Conservation (phyloP, 2,888 invertebrate species). For the Cheilosia urbana region DNA sequence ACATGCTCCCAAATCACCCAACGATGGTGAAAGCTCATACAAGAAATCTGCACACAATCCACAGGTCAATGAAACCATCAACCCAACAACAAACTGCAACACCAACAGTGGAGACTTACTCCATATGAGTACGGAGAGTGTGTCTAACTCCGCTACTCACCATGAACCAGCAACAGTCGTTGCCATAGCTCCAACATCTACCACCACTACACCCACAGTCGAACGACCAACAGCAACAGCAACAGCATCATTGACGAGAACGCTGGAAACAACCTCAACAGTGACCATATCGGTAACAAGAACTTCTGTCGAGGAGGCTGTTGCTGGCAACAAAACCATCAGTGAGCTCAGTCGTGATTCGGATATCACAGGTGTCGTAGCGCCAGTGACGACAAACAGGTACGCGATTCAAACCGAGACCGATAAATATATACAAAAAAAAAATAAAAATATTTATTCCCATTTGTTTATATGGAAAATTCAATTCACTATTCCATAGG, state of each 20-base stretch:
- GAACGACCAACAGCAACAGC: slow-evolving; percentile 74
- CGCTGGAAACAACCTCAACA: slow-evolving; percentile 66
- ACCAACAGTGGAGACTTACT: slow-evolving; percentile 78
- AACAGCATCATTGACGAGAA: slow-evolving; percentile 44
- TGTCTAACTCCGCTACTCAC: slow-evolving; percentile 61
- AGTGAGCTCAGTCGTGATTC: slow-evolving; percentile 82
- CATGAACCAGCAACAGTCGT: slow-evolving; percentile 65
- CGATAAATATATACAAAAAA: slow-evolving; percentile 5
- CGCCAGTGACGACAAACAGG: slow-evolving; percentile 81
- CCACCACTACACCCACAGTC: slow-evolving; percentile 61
- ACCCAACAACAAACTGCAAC: slow-evolving; percentile 70
- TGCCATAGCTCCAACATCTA: slow-evolving; percentile 59
- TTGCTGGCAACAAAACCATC: slow-evolving; percentile 78
- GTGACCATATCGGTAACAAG: slow-evolving; percentile 73
- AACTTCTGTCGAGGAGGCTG: slow-evolving; percentile 74
- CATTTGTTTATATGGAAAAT: slow-evolving; percentile 5
- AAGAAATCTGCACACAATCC: slow-evolving; percentile 69
- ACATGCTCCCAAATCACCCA: slow-evolving; percentile 72
- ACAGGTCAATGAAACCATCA: slow-evolving; percentile 74
- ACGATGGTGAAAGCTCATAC: slow-evolving; percentile 70
- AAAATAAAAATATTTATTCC: slow-evolving; percentile 1
- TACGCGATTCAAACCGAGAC: slow-evolving; percentile 78
- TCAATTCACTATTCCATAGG: not conserved
- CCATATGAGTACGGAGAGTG: slow-evolving; percentile 77
- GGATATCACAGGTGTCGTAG: slow-evolving; percentile 81